Percentiles rank a stretch among this genome's conserved stretches.
phyloP scores from a whole-genome alignment of 2,113 vertebrate species.

The Steatornis caripensis region DNA sequence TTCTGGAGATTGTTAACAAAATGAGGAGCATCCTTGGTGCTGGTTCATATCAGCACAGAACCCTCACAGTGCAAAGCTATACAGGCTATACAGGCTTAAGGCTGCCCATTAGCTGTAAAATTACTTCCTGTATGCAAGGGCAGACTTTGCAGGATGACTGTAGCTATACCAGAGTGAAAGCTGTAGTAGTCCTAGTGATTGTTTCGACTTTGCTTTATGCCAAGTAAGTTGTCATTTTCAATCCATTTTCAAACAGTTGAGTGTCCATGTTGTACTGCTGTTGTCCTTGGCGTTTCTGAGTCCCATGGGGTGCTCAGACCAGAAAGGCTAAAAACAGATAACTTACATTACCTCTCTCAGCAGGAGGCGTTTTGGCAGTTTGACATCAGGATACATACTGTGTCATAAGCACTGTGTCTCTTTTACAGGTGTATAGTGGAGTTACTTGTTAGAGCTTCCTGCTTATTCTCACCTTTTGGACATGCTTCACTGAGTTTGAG shows the following conservation, averaged over 20 bases:
- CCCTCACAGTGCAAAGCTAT: neutral
- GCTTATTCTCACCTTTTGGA: neutral
- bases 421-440: neutral
- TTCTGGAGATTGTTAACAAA: neutral
- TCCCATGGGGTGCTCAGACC: neutral
- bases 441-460: neutral
- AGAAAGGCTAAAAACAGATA: neutral
- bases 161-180: neutral
- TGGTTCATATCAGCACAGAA: neutral
- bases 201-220: neutral
- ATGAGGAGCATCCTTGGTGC: neutral
- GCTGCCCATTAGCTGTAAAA: neutral
- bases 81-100: neutral
- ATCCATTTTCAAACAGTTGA: neutral
- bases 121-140: neutral
- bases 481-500: neutral
- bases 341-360: neutral
- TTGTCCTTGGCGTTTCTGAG: neutral
- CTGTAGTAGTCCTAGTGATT: neutral
- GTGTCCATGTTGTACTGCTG: neutral
- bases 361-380: neutral
- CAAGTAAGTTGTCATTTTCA: neutral
- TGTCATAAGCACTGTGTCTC: neutral
- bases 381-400: neutral
- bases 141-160: neutral